Evolutionary conservation across 2,888 invertebrate species (phyloP), one percentile per base, ranked within the genome.

Genomic region (Philereme transversata): DNA sequence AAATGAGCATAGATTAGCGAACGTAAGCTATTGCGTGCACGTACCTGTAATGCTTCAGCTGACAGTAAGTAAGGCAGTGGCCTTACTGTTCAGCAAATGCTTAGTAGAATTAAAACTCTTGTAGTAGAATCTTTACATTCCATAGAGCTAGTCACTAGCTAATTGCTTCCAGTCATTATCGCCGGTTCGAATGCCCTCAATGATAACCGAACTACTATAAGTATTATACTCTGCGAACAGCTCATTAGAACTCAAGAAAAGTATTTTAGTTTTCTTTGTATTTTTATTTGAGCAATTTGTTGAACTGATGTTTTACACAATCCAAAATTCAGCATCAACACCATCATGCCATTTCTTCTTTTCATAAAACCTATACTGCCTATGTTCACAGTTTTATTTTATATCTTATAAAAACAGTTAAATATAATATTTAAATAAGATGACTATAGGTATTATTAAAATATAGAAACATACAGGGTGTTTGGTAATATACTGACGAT

Each of bases 81-180:
- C 51, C 60, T 60, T 46, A 40, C 43, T 34, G 45, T 46, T 41
- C 35, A 53, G 34, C 54, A 44, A 40, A 49, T 56, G 52, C 60
- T 64, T 57, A 60, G 53, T 35, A 54, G 53, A 54, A 59, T 54
- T 57, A 55, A 51, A 62, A 65, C 55, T 59, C 38, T 43, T 50
- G 38, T 3, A 22, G 22, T 22, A 22, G 22, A 22, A 22, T 66
- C 60, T 52, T 66, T 64, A 22, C 22, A 22, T 65, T 68, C 64
- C 51, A 63, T 64, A 62, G 69, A 59, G 49, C 53, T 51, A 62
- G 64, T 57, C 51, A 51, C 50, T 57, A 47, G 40, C 60, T 72
- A 68, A 68, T 68, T 68, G 63, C 70, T 68, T 64, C 59, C 61
- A 62, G 46, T 48, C 61, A 65, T 68, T 69, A 64, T 65, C 64